Base-by-base conservation (phyloP, 2,797 vertebrate genomes). In the Glossophaga mutica region DNA sequence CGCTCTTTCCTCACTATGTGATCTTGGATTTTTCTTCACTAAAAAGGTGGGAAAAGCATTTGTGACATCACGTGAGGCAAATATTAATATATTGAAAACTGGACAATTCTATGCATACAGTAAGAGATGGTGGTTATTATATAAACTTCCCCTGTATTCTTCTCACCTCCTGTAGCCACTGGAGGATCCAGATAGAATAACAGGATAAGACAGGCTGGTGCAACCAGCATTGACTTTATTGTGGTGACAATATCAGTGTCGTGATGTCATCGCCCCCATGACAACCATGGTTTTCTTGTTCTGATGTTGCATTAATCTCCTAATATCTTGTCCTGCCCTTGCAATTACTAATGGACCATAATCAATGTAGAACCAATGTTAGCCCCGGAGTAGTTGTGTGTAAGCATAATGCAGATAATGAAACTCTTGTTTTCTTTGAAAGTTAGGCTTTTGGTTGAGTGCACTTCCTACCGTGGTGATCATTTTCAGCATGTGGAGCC, bases 401-500 rank as follows among this genome's bases (percentile, higher is more conserved):
- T 76, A 82, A 94, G 42, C 34, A 37, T 52, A 37, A 78, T 81
- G 89, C 3, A 37, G 83, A 83, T 87, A 91, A 87, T 79, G 87
- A 97, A 87, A 79, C 55, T 79, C 90, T 91, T 85, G 39, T 92
- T 96, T 52, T 50, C 90, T 94, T 93, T 89, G 88, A 87, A 90
- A 81, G 42, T 78, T 74, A 2, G 76, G 62, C 88, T 82, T 94
- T 95, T 39, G 77, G 74, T 96, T 83, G 89, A 79, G 81, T 44
- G 39, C 42, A 22, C 82, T 71, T 94, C 89, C 83, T 88, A 24
- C 91, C 42, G 46, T 65, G 94, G 96, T 97, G 97, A 97, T 96
- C 87, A 16, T 96, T 98, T 97, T 95, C 82, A 97, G 96, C 98
- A 98, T 98, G 97, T 98, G 98, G 98, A 98, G 94, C 85, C 97